A percentile compares a stretch with the other conserved stretches of the same genome.
Conservation (phyloP, 2,888 invertebrate genomes). For the Erebia palarica region DNA sequence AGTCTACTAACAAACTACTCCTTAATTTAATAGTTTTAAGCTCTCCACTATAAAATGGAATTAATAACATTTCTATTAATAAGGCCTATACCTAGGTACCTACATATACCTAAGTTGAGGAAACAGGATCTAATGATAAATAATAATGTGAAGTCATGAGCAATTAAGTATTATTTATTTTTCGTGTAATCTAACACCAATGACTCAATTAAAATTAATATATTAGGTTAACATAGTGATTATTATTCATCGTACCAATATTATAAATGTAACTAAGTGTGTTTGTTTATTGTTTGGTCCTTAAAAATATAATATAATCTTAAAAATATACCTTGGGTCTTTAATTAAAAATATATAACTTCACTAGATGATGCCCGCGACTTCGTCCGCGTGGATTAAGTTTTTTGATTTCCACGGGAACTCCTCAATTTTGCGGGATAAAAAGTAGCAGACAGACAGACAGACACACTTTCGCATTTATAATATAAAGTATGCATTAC, state of each 20-base stretch:
- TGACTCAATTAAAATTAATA: constrained; percentile 26
- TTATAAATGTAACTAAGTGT: neutral
- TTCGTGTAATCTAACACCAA: constrained; percentile 12
- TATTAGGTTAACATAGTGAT: constrained; percentile 16
- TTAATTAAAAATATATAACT: too few species aligned
- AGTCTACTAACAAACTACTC: neutral
- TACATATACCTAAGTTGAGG: neutral
- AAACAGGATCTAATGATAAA: constrained; percentile 10
- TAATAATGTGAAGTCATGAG: constrained; percentile 16
- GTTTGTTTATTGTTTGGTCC: neutral
- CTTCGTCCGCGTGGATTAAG: too few species aligned
- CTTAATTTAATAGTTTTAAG: neutral
- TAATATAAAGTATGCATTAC: too few species aligned
- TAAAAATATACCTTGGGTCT: too few species aligned
- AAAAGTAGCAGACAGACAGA: too few species aligned
- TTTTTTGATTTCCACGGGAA: too few species aligned
- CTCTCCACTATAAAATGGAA: neutral
- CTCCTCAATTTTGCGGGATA: too few species aligned
- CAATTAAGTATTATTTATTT: constrained; percentile 5
- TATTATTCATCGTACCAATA: constrained; percentile 9
- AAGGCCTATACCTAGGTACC: neutral
- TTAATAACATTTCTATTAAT: neutral
- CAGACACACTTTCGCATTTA: too few species aligned
- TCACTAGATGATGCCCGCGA: too few species aligned
- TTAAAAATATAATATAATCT: too few species aligned